A percentile compares a stretch with the other conserved stretches of the same genome.
Evolutionary conservation across 2,888 invertebrate species (phyloP).

Genomic region (Scaptomyza reducta): DNA sequence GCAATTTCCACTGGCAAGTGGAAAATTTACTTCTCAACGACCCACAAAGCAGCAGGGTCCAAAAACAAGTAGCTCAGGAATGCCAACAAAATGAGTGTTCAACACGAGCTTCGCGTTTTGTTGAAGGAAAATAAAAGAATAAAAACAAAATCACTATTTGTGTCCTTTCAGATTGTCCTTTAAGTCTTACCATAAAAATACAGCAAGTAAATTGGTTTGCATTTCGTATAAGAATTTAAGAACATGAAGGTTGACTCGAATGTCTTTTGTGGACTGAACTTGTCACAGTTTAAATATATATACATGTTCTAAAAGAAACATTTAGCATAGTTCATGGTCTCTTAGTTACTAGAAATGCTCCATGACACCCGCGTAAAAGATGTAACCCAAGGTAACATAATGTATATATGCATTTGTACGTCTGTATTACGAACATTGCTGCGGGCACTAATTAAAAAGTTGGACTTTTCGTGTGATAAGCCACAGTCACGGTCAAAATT

Average conservation of each 20-base stretch:
- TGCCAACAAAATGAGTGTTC: slow-evolving; percentile 7
- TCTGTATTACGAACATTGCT: slow-evolving; percentile 11
- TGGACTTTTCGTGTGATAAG: slow-evolving; percentile 40
- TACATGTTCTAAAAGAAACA: not conserved
- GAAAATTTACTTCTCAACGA: slow-evolving; percentile 48
- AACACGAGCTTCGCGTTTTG: slow-evolving; percentile 36
- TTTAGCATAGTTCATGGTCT: not conserved
- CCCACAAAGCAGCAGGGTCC: slow-evolving; percentile 46
- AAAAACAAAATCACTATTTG: slow-evolving; percentile 1
- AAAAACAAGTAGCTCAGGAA: slow-evolving; percentile 7
- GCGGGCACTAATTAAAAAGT: slow-evolving; percentile 59
- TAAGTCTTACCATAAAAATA: slow-evolving; percentile 36
- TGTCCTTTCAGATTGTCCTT: slow-evolving; percentile 9
- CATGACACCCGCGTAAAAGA: slow-evolving; percentile 9
- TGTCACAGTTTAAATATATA: not conserved
- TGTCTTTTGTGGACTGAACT: not conserved
- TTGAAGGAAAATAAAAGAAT: slow-evolving; percentile 10
- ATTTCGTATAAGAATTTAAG: slow-evolving; percentile 10
- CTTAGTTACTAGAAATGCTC: not conserved
- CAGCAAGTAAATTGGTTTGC: slow-evolving; percentile 17
- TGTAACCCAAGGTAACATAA: slow-evolving; percentile 15
- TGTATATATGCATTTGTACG: slow-evolving; percentile 6
- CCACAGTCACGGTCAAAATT: slow-evolving; percentile 27
- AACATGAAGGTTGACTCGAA: slow-evolving; percentile 30
- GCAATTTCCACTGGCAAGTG: slow-evolving; percentile 59